phyloP scores from a whole-genome alignment of 2,888 invertebrate genomes.

The Leucoma salicis region DNA sequence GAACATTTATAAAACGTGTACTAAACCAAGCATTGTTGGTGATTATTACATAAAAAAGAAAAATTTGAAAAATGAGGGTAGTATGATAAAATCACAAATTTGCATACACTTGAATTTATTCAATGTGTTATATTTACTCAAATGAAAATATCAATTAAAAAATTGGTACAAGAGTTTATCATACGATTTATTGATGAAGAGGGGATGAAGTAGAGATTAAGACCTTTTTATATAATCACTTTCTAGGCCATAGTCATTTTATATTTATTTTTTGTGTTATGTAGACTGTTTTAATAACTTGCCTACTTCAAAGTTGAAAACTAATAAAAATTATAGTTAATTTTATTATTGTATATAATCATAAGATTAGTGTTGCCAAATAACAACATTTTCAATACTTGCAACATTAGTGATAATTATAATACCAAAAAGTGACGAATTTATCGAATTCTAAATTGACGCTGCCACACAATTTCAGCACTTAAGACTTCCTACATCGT shows the following conservation, averaged over 20 bases:
- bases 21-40: conserved; percentile 21
- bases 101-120: no score
- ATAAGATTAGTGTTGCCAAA: not conserved
- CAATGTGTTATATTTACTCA: no score
- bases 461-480: not conserved
- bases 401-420: not conserved
- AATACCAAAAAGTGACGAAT: no score
- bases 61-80: not conserved
- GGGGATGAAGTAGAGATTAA: not conserved
- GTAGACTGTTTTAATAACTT: no score
- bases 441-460: not conserved
- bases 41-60: conserved; percentile 1
- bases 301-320: no score
- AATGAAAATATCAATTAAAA: not conserved
- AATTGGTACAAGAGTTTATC: not conserved
- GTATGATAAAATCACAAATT: not conserved
- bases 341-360: not conserved
- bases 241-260: no score
- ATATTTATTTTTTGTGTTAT: no score
- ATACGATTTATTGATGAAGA: not conserved
- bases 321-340: no score
- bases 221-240: no score
- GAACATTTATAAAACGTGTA: conserved; percentile 20
- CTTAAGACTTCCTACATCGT: not conserved
- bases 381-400: not conserved